Evolutionary conservation across 2,797 vertebrate species (phyloP).

Genomic region (Sebastes nivosus): DNA sequence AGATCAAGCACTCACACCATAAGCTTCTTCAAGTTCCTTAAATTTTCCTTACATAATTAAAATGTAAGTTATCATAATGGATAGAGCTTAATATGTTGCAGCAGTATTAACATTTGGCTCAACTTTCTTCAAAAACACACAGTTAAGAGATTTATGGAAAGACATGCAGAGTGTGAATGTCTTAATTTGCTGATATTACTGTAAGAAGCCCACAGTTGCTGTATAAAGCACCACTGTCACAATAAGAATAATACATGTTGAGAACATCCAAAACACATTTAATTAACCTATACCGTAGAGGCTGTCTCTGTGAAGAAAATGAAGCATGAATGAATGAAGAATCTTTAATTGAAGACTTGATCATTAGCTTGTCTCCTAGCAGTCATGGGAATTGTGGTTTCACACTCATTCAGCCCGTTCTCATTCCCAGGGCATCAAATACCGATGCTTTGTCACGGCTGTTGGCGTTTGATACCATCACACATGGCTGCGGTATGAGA

Average conservation of each 20-base stretch:
- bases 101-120: background rate
- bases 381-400: background rate
- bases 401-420: background rate
- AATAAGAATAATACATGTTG: background rate
- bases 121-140: background rate
- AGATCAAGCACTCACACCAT: background rate
- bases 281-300: background rate
- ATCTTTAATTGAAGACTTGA: background rate
- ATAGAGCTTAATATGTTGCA: background rate
- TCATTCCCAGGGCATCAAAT: background rate
- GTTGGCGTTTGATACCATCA: background rate
- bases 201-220: background rate
- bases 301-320: no score
- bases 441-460: background rate
- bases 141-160: background rate
- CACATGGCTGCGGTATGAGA: background rate
- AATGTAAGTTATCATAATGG: background rate
- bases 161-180: background rate
- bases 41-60: background rate
- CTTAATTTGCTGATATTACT: background rate
- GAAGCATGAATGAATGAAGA: background rate
- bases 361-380: background rate
- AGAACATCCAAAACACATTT: background rate
- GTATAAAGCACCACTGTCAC: background rate
- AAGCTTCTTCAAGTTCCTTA: background rate